Base-by-base conservation (phyloP, 2,113 vertebrate genomes). In the Muscicapa adusta region DNA sequence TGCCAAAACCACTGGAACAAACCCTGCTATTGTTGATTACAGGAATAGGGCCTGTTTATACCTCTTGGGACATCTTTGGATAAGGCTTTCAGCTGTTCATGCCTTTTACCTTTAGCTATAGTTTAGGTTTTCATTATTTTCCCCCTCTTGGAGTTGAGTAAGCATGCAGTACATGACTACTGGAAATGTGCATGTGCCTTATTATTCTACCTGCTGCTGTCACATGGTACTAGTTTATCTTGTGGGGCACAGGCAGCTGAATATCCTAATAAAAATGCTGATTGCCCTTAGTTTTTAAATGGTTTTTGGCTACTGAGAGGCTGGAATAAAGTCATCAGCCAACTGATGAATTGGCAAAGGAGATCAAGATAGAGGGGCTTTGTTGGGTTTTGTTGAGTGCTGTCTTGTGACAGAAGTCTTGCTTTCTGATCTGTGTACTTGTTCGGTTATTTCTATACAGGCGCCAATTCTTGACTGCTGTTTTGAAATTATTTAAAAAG, bases 171-270 rank as follows among this genome's bases (percentile, higher is more conserved):
- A 5, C 9, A 3, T 1, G 16, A n/a, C 18, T 65, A 2, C 31
- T 33, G 43, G 34, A 34, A 48, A 13, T 0, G 1, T 15, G 17
- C 8, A 4, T 1, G 0, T 18, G 9, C 33, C 16, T 51, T 3
- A 0, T 56, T 45, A 17, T 22, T 62, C 20, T 31, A 15, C n/a
- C 31, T 62, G n/a, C 71, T 75, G 53, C 66, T 56, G 4, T 26
- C 19, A 17, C 9, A 9, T 0, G 3, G 50, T 36, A 2, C 20
- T 50, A 2, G 8, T 28, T 54, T 60, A 15, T 14, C 40, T 26
- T 19, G 47, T 8, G 34, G 15, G 18, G 29, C 40, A 68, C 4
- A 54, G 62, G 25, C 18, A 40, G 56, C 26, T 42, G 12, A 70
- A 23, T 36, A 48, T 36, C 22, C 25, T 28, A 25, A 43, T 43